Conservation (phyloP, 1,140 invertebrate species). For the Conus ventricosus region DNA sequence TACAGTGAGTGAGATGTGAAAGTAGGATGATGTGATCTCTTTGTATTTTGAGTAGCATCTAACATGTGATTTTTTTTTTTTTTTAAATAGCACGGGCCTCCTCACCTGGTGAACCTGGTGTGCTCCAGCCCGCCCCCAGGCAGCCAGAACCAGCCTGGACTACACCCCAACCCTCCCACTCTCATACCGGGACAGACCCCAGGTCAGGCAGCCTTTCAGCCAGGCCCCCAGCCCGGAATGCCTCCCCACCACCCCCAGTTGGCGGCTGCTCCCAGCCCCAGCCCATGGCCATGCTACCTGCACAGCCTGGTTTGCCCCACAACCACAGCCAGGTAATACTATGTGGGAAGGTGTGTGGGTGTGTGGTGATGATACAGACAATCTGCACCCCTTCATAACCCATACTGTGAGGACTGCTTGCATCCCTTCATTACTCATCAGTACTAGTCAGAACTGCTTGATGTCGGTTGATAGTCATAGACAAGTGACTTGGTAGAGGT, state of each 20-base stretch:
- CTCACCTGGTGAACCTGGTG: constrained; percentile 68
- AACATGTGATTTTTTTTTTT: too few relatives aligned
- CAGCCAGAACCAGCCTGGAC: constrained; percentile 50
- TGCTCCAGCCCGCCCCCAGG: constrained; percentile 54
- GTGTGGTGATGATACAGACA: neutral
- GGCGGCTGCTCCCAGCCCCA: constrained; percentile 25
- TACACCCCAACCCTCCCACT: constrained; percentile 20
- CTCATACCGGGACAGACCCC: constrained; percentile 34
- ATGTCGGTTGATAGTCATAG: too few relatives aligned
- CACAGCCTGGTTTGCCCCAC: neutral
- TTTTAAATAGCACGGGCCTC: constrained; percentile 67
- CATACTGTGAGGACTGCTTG: too few relatives aligned
- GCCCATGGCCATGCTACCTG: constrained; percentile 19
- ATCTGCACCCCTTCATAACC: too few relatives aligned
- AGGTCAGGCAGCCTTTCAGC: constrained; percentile 12
- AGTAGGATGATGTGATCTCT: too few relatives aligned
- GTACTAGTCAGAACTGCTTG: too few relatives aligned
- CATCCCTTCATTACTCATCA: too few relatives aligned
- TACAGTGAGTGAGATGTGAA: too few relatives aligned
- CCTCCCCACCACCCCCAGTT: constrained; percentile 34
- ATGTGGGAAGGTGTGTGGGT: neutral
- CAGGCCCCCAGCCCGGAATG: constrained; percentile 32
- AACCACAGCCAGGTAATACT: constrained; percentile 29
- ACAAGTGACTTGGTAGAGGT: too few relatives aligned
- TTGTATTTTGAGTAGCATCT: too few relatives aligned